phyloP scores from a whole-genome alignment of 2,888 invertebrate genomes.

The Hyposoter dolosus region DNA sequence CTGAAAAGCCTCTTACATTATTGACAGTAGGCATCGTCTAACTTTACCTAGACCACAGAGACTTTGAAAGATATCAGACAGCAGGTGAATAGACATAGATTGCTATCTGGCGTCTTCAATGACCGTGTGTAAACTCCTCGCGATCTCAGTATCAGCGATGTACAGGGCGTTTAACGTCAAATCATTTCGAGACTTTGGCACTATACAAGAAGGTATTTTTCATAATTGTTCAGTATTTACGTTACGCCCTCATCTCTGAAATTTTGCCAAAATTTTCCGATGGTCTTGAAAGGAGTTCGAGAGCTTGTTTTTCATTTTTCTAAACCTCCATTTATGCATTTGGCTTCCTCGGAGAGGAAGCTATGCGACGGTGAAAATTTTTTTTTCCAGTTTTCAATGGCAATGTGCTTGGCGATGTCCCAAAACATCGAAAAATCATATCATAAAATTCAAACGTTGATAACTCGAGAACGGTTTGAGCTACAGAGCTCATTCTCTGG shows the following conservation, averaged over 20 bases:
- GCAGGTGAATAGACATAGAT: constrained; percentile 48
- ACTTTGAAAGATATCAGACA: constrained; percentile 41
- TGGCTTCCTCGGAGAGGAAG: no score
- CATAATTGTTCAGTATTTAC: not conserved
- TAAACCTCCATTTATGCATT: not conserved
- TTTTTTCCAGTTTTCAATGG: no score
- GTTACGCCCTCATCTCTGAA: not conserved
- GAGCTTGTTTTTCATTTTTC: not conserved
- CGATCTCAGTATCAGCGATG: constrained; percentile 21
- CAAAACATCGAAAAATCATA: no score
- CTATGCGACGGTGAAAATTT: no score
- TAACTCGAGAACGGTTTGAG: no score
- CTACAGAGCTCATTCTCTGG: no score
- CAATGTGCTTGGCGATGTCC: no score
- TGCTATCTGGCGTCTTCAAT: constrained; percentile 42
- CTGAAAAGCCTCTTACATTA: constrained; percentile 4
- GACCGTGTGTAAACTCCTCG: constrained; percentile 24
- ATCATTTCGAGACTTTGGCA: not conserved
- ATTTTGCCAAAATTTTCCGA: not conserved
- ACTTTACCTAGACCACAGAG: constrained; percentile 22
- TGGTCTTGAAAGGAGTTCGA: not conserved
- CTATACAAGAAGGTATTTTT: not conserved
- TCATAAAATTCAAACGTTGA: no score
- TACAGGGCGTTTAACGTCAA: constrained; percentile 12
- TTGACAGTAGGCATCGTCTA: constrained; percentile 14